Percentiles rank a stretch among this genome's conserved stretches.
phyloP scores from a whole-genome alignment of 2,888 invertebrate species.

The Odontocerum albicorne region DNA sequence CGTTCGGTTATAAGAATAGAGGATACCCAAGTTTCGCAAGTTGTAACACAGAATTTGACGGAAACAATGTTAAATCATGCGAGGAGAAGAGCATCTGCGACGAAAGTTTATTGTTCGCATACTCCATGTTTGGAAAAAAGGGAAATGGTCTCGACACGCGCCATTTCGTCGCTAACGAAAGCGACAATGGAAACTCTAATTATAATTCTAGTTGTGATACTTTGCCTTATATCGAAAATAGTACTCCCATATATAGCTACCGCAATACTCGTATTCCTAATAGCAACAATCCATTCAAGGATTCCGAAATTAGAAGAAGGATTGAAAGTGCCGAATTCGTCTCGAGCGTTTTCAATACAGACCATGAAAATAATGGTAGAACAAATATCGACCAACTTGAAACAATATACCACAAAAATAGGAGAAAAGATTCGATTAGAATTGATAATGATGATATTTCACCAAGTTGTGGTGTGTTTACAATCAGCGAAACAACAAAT shows the following conservation, averaged over 20 bases:
- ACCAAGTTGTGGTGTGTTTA: no score
- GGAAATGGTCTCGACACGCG: background rate
- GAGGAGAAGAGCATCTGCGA: background rate
- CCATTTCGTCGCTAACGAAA: background rate
- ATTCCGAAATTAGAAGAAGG: background rate
- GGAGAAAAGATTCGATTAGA: no score
- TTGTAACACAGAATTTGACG: no score
- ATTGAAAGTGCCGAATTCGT: background rate
- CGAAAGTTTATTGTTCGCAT: constrained; percentile 1
- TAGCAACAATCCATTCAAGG: background rate
- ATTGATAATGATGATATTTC: no score
- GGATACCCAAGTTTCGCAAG: no score
- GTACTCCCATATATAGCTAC: background rate
- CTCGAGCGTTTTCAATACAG: no score
- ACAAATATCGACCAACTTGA: background rate
- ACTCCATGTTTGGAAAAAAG: background rate
- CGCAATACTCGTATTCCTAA: no score
- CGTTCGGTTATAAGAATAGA: no score
- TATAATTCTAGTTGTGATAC: background rate
- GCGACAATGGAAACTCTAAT: constrained; percentile 5
- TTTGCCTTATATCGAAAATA: background rate
- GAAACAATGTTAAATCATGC: background rate
- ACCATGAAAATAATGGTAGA: background rate
- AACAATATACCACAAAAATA: no score
- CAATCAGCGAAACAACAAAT: background rate